Base-by-base conservation (phyloP, 2,797 vertebrate genomes). In the Aphelocoma californica region DNA sequence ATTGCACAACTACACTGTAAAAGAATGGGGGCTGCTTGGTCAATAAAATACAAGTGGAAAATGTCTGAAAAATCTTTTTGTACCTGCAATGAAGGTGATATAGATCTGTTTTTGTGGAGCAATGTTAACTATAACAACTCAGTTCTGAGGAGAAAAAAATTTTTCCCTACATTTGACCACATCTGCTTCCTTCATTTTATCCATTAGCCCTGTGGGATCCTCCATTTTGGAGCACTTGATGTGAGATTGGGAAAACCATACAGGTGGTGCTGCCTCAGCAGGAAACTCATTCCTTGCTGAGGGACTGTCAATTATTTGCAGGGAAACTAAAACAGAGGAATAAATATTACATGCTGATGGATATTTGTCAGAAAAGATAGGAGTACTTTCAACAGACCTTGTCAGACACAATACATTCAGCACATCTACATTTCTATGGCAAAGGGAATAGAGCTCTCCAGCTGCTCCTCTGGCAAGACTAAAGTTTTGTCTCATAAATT, bases 301-400 rank as follows among this genome's bases (percentile, higher is more conserved):
- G 81, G 91, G 86, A 83, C 93, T 8, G 18, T 96, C 96, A 97
- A 89, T 97, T 97, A 97, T 96, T 97, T 96, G 94, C 79, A 95
- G 84, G 18, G 58, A 94, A 97, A 95, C 81, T 94, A 90, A 97
- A 97, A 95, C 87, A 97, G 96, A 97, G 86, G 91, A 97, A 97
- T 97, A 97, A 98, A 97, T 98, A 98, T 97, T 97, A 96, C 93
- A 97, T 98, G 95, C 77, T 97, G 97, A 98, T 97, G 95, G 97
- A 97, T 97, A 97, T 93, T 97, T 98, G 94, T 98, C 97, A 97
- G 91, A 91, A 95, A 96, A 96, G 47, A 95, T 90, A 94, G 69
- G 57, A 96, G 78, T 90, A 67, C 91, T 97, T 97, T 97, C 95
- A 97, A 1, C 47, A 72, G 91, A 94, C 79, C 86, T 96, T 96